Percentiles rank a stretch among this genome's conserved stretches.
phyloP scores from a whole-genome alignment of 1,140 invertebrate genomes.

The Sogatella furcifera region DNA sequence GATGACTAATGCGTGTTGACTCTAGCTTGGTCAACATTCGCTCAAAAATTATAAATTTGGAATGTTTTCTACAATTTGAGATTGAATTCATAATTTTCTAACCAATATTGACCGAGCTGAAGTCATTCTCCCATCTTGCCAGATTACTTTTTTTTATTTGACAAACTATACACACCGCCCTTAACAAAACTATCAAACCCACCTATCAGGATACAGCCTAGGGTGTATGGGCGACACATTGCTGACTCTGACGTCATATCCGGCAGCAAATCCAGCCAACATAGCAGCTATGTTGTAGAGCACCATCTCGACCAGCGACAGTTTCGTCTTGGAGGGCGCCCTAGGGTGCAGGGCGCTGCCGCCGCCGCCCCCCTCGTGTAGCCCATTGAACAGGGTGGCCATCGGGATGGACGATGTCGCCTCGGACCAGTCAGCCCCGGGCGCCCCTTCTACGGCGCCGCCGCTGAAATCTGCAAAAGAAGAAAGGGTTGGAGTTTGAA shows the following conservation, averaged over 20 bases:
- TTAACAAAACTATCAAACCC: no score
- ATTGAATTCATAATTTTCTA: no score
- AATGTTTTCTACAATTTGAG: no score
- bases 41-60: no score
- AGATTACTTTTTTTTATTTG: no score
- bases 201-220: constrained; percentile 54
- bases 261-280: constrained; percentile 76
- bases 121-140: no score
- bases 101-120: no score
- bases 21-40: no score
- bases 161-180: no score
- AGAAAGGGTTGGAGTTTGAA: background rate
- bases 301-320: constrained; percentile 66
- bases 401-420: background rate
- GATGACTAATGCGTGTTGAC: no score
- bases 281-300: constrained; percentile 85
- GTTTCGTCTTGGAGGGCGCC: constrained; percentile 62
- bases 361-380: constrained; percentile 19
- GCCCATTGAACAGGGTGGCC: constrained; percentile 8
- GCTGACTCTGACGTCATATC: constrained; percentile 80
- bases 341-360: constrained; percentile 31
- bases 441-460: no score
- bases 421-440: background rate
- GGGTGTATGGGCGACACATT: constrained; percentile 77
- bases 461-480: constrained; percentile 5